Evolutionary conservation across 1,140 invertebrate species (phyloP), one percentile per base, ranked within the genome.

Genomic region (Lamellibrachia luymesi): DNA sequence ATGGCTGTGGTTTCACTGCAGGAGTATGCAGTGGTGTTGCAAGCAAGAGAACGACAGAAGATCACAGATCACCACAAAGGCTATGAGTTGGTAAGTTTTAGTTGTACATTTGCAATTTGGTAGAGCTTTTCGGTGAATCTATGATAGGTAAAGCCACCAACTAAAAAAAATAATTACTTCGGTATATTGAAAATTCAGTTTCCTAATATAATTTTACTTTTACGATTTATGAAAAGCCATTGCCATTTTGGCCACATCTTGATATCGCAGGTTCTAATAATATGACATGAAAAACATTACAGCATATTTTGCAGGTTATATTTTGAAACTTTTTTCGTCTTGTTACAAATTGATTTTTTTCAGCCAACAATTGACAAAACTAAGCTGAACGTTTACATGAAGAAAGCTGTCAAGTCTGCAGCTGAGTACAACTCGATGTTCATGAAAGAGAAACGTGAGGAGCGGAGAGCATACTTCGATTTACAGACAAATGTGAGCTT

Each of bases 361-460:
- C 94, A 96, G 95, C 94, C 96, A n/a, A 96, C 95, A 91, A 93
- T 96, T 7, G 96, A 97, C 90, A 96, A 96, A 91, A 95, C 95
- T n/a, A 96, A 97, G 93, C 96, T 97, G 95, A 96, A 95, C 38
- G 95, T 98, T 95, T 97, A 98, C 94, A 97, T 98, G 80, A 98
- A 98, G 95, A 98, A 98, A 96, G 98, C 98, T 7, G 97, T 98
- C 91, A 97, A 98, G 94, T 98, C 98, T 2, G 98, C 98, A 25
- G 97, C 98, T 56, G 97, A 98, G 93, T 99, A 98, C 98, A 99
- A 99, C 96, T 96, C 97, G 0, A 97, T 97, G 93, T 97, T 99
- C 92, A 99, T 99, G 96, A 97, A 97, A 95, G 97, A 97, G 94
- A 97, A 97, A 64, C 97, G 96, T 93, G 98, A 98, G 93, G 97